Base-by-base conservation (phyloP, 2,888 invertebrate genomes). In the Nymphalis c-album region DNA sequence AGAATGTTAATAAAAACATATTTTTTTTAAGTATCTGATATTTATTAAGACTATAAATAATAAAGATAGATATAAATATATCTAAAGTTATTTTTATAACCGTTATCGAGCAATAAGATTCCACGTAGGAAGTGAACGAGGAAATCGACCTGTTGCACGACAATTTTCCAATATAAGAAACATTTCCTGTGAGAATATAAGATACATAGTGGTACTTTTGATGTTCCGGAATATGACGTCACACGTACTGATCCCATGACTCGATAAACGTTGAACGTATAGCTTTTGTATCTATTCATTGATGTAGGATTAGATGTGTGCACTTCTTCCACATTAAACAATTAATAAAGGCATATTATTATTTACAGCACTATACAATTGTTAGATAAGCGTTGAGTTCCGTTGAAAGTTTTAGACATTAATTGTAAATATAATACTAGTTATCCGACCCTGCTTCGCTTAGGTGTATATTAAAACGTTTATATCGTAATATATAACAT, bases 111-210 rank as follows among this genome's bases (percentile, higher is more conserved):
- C 60, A 64, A 67, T 64, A 62, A 67, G 69, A 64, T 65, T 67
- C 57, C 70, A 64, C 63, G 62, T 68, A 78, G 78, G 79, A 80
- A 79, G 78, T 71, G 40, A 72, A 71, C 55, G 59, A 76, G 80
- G 77, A 80, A 81, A 75, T 71, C 60, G 60, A 71, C 75, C 60
- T 51, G 76, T 74, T 72, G 68, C 71, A 74, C 75, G 74, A 74
- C 74, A 76, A 73, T 77, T 76, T 79, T 77, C 78, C 78, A 77
- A 78, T 78, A 75, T 71, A 68, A 65, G 68, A 71, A 63, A 63
- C 63, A 63, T 69, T 73, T 73, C 72, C 74, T 74, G 45, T 62
- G 60, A 58, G 18, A 64, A 60, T 55, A 53, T 45, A 48, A 58
- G 53, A 61, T 68, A 60, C 60, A 67, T 35, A 47, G 70, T 55